Base-by-base conservation (phyloP, 2,797 vertebrate species). In the Hippocampus kuda region DNA sequence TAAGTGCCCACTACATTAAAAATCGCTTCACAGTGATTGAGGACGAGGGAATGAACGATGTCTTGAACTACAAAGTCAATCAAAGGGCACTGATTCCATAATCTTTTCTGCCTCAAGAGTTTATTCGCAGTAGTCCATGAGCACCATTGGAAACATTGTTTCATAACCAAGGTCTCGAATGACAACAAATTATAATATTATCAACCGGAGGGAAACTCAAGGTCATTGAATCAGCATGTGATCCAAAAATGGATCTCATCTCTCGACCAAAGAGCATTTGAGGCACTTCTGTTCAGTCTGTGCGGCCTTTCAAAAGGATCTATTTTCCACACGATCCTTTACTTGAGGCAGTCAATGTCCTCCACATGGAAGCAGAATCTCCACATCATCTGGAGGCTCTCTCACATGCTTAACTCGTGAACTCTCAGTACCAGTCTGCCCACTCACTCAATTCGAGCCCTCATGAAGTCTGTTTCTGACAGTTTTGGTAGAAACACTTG, bases 31-130 rank as follows among this genome's bases (percentile, higher is more conserved):
- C 30, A 16, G 26, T 61, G 18, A 61, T 34, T 20, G 15, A 6
- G 27, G 27, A 60, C 8, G 5, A 24, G 57, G 27, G 6, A 60
- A 30, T 38, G 8, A 34, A 61, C 38, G n/a, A 16, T 64, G 61
- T n/a, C 20, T 63, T 44, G 41, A 24, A 42, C 18, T n/a, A 64
- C 34, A 38, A 38, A 38, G 34, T 38, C 34, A 26, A 13, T 44
- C 42, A 46, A 46, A 18, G 38, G 49, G 73, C 16, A 24, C 46
- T 2, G 51, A 68, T 68, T 44, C 51, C 61, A 77, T 68, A 74
- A 77, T 66, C 42, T n/a, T n/a, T 82, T 71, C 74, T 51, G 61
- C 34, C 72, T 76, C 74, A 72, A 72, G 70, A 77, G 64, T 63
- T 15, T 71, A 44, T 44, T 79, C 70, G 68, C 71, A 60, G 57